Evolutionary conservation across 2,888 invertebrate genomes (phyloP).

Genomic region (Dryobota labecula): DNA sequence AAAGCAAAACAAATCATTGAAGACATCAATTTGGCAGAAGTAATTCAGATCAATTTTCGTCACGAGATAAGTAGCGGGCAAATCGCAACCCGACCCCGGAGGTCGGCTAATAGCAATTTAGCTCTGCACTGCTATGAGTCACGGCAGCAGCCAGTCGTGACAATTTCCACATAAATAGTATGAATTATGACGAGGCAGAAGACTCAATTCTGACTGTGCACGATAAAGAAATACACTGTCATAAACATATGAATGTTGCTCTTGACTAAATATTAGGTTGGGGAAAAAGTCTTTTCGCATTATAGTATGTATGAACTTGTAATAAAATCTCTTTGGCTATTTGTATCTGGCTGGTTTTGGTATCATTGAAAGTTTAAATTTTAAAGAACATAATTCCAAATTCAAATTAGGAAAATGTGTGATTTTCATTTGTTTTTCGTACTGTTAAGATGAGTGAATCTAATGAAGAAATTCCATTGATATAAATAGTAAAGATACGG

Average conservation of each 20-base stretch:
- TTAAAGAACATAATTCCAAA: too few relatives aligned
- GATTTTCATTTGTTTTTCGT: too few relatives aligned
- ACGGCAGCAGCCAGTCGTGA: constrained; percentile 66
- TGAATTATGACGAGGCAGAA: constrained; percentile 41
- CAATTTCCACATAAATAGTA: constrained; percentile 62
- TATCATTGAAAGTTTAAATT: too few relatives aligned
- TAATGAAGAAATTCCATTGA: too few relatives aligned
- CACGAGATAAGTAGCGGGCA: constrained; percentile 68
- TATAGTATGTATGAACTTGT: too few relatives aligned
- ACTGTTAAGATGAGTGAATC: too few relatives aligned
- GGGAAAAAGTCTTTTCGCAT: too few relatives aligned
- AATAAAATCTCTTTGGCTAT: too few relatives aligned
- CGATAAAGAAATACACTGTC: constrained; percentile 9
- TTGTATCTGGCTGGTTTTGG: too few relatives aligned
- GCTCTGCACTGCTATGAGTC: constrained; percentile 74
- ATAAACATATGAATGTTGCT: background rate
- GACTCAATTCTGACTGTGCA: constrained; percentile 13
- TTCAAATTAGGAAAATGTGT: too few relatives aligned
- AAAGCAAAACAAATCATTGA: constrained; percentile 48
- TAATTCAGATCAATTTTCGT: constrained; percentile 67
- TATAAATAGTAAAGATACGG: too few relatives aligned
- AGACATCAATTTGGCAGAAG: constrained; percentile 48
- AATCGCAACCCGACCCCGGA: constrained; percentile 79
- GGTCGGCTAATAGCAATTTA: constrained; percentile 80
- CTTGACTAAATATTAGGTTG: background rate